Evolutionary conservation across 2,113 vertebrate species (phyloP).

Genomic region (Ceratotherium simum): DNA sequence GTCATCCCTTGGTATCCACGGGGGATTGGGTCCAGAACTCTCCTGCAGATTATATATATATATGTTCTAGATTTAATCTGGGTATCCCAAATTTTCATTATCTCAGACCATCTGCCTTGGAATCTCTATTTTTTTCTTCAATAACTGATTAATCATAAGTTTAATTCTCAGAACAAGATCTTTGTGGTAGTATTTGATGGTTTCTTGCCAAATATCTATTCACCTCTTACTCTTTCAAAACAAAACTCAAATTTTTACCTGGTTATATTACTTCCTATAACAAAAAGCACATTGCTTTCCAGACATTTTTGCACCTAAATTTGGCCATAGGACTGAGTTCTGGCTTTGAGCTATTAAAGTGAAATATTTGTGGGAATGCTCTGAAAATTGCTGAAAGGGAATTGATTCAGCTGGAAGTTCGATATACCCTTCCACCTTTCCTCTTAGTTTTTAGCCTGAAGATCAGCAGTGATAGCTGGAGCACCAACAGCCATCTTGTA

Average conservation of each 20-base stretch:
- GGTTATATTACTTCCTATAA: background rate
- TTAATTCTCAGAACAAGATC: conserved; percentile 37
- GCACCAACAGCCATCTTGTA: background rate
- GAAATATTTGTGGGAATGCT: conserved; percentile 38
- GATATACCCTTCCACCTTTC: background rate
- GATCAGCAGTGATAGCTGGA: background rate
- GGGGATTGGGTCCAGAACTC: too few species aligned
- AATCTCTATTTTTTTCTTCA: background rate
- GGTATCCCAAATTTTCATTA: background rate
- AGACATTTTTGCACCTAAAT: background rate
- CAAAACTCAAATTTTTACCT: background rate
- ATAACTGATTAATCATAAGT: background rate
- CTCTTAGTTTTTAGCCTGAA: background rate
- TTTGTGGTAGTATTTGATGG: background rate
- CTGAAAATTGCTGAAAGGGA: conserved; percentile 8
- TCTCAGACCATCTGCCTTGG: background rate
- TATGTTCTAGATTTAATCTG: background rate
- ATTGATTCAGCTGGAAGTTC: background rate
- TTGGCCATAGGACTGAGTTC: background rate
- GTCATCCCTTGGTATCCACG: too few species aligned
- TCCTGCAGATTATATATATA: too few species aligned
- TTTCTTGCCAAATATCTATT: background rate
- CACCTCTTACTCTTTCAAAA: background rate
- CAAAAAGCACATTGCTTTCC: conserved; percentile 5
- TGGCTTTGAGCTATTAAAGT: background rate